Conservation (phyloP, 2,113 vertebrate genomes). For the Rhodinocichla rosea region DNA sequence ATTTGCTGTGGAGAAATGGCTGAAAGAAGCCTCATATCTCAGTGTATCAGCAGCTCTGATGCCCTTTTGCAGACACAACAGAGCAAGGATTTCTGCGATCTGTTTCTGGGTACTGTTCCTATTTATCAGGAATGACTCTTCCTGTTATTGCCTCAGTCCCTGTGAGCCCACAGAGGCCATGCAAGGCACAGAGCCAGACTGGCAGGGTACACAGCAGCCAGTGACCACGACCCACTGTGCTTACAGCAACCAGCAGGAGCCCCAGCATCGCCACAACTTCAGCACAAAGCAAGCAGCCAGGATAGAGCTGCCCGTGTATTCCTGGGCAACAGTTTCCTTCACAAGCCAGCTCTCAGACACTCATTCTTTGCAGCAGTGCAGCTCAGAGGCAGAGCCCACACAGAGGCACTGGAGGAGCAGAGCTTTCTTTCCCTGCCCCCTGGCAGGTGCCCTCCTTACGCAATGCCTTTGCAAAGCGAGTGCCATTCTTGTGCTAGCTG, state of each 20-base stretch:
- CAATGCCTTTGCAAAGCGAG: background rate
- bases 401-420: background rate
- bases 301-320: rapidly evolving
- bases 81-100: background rate
- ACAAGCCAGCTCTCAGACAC: background rate
- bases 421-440: background rate
- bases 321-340: background rate
- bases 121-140: background rate
- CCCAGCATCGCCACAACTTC: background rate
- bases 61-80: background rate
- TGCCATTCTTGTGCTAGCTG: rapidly evolving
- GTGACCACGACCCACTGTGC: background rate
- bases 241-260: background rate
- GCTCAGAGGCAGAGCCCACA: background rate
- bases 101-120: background rate
- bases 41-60: background rate
- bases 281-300: background rate
- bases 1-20: background rate
- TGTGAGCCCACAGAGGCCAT: background rate
- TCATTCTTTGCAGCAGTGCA: background rate
- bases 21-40: background rate
- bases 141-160: background rate
- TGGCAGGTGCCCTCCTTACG: background rate
- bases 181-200: background rate
- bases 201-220: background rate